These are phyloP conservation scores for Agriopis leucophaearia DNA, from an alignment of 2,888 invertebrate species.

Conservation along the genomic window DNA sequence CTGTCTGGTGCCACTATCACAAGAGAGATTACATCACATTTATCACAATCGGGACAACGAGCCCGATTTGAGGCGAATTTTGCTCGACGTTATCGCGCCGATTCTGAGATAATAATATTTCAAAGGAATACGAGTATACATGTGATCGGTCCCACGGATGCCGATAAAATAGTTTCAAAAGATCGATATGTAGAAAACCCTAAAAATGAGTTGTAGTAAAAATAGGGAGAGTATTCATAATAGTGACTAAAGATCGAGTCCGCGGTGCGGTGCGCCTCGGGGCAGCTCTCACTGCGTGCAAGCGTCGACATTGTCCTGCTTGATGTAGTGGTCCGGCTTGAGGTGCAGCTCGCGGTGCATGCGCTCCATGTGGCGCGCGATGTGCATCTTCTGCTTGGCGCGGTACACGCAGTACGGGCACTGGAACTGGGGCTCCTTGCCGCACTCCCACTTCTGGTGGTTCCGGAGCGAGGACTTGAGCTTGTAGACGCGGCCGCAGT, in stretches of 20 bases:
- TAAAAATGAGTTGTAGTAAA: conserved; percentile 45
- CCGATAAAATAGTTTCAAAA: conserved; percentile 48
- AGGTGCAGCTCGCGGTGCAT: conserved; percentile 91
- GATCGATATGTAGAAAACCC: conserved; percentile 57
- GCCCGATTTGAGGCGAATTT: conserved; percentile 59
- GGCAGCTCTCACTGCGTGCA: conserved; percentile 72
- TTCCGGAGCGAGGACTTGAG: conserved; percentile 94
- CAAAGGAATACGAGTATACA: conserved; percentile 35
- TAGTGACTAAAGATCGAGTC: conserved; percentile 41
- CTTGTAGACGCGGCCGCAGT: conserved; percentile 94
- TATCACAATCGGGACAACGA: conserved; percentile 81
- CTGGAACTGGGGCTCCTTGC: conserved; percentile 93
- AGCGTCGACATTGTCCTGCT: conserved; percentile 83
- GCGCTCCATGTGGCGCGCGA: conserved; percentile 93
- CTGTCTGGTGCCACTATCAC: conserved; percentile 83
- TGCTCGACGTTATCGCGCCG: conserved; percentile 43
- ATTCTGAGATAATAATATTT: conserved; percentile 38
- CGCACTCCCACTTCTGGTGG: conserved; percentile 95
- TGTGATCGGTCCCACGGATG: conserved; percentile 27
- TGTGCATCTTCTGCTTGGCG: conserved; percentile 94
- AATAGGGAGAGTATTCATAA: conserved; percentile 64
- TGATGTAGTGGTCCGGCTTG: conserved; percentile 81
- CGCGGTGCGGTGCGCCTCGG: background rate
- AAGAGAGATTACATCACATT: conserved; percentile 81
- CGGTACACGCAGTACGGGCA: conserved; percentile 94